Percentiles rank a stretch among this genome's conserved stretches.
phyloP scores from a whole-genome alignment of 1,140 invertebrate genomes.

The Ceratoteleas bidentatus region DNA sequence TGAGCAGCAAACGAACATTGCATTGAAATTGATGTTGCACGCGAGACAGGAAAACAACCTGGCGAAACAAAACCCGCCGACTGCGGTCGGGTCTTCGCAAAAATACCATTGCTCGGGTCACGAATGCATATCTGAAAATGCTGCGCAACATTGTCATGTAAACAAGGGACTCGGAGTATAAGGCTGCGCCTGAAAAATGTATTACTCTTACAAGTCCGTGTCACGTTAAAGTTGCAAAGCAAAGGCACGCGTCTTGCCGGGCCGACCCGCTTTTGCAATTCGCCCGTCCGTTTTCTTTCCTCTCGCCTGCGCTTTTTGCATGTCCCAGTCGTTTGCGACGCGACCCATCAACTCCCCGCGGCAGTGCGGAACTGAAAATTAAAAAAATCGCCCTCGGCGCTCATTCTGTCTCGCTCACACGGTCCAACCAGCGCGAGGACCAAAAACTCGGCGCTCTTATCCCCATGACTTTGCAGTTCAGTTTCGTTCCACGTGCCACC shows the following conservation, averaged over 20 bases:
- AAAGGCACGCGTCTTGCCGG: conserved; percentile 43
- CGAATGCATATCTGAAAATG: conserved; percentile 46
- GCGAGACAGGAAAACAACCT: conserved; percentile 12
- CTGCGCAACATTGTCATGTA: conserved; percentile 49
- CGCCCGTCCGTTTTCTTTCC: conserved; percentile 21
- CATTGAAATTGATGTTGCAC: conserved; percentile 49
- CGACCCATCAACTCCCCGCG: conserved; percentile 33
- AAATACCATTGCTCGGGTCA: conserved; percentile 45
- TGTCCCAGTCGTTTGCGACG: conserved; percentile 9
- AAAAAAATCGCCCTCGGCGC: conserved; percentile 55
- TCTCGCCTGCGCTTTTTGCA: conserved; percentile 21
- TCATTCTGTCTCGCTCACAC: conserved; percentile 19
- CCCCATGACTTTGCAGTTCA: conserved; percentile 55
- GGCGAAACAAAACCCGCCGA: conserved; percentile 9
- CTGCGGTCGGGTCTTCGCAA: conserved; percentile 6
- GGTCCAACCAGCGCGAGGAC: conserved; percentile 42
- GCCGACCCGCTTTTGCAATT: conserved; percentile 22
- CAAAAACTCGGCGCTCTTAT: conserved; percentile 56
- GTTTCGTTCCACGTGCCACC: conserved; percentile 49
- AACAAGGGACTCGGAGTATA: conserved; percentile 33
- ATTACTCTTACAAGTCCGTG: conserved; percentile 50
- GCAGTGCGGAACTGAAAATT: conserved; percentile 51
- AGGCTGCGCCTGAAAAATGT: conserved; percentile 45
- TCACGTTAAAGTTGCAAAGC: conserved; percentile 56
- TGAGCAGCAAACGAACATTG: conserved; percentile 35